phyloP scores from a whole-genome alignment of 1,140 invertebrate genomes.

The Conus ventricosus region DNA sequence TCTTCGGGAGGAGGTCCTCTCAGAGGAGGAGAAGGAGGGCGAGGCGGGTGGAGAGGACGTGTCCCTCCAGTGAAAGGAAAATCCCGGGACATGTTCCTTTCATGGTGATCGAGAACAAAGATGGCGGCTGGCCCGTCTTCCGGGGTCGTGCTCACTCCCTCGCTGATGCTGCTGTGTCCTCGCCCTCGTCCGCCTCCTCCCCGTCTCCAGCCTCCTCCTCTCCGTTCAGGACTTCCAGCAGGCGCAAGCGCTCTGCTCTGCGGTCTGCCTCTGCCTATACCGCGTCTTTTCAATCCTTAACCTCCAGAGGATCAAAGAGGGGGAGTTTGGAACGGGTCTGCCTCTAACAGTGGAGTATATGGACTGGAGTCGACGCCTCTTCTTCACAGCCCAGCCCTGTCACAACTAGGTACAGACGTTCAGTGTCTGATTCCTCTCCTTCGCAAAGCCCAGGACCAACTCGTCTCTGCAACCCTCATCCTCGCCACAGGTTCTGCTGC shows the following conservation, averaged over 20 bases:
- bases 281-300: no score
- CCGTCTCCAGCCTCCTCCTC: neutral
- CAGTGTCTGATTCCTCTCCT: constrained; percentile 3
- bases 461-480: neutral
- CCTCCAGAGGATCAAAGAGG: no score
- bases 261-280: neutral
- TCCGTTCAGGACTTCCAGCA: neutral
- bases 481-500: constrained; percentile 13
- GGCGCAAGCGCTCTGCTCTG: neutral
- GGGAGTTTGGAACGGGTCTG: no score
- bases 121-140: neutral
- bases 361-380: neutral
- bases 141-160: neutral
- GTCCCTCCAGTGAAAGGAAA: neutral
- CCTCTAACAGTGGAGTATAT: no score
- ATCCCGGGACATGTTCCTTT: neutral
- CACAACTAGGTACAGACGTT: neutral
- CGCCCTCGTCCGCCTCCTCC: neutral
- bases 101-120: constrained; percentile 34
- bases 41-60: neutral
- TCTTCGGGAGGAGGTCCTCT: no score
- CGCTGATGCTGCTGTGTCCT: neutral
- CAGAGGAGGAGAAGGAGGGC: neutral
- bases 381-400: neutral
- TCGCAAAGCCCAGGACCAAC: neutral